phyloP scores from a whole-genome alignment of 2,888 invertebrate genomes.

The Aradus depressus region DNA sequence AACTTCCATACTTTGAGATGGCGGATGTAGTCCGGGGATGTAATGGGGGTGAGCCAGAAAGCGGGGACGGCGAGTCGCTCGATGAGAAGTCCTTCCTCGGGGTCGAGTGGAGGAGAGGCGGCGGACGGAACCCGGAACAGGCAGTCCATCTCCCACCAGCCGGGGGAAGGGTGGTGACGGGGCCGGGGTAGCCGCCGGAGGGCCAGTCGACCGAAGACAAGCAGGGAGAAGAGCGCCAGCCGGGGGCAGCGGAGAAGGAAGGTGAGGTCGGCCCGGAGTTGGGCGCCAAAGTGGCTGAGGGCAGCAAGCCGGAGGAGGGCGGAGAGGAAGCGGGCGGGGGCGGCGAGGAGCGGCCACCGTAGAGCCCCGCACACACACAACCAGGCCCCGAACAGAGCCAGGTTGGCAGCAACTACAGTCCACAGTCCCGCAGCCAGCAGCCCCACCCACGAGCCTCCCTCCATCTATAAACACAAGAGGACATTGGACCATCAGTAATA shows the following conservation, averaged over 20 bases:
- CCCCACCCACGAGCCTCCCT: slow-evolving; percentile 36
- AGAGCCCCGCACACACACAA: slow-evolving; percentile 38
- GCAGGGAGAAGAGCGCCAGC: slow-evolving; percentile 34
- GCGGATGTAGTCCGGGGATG: slow-evolving; percentile 40
- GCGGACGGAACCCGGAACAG: slow-evolving; percentile 34
- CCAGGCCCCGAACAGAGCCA: slow-evolving; percentile 38
- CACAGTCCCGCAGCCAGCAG: slow-evolving; percentile 35
- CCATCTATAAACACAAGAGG: slow-evolving; percentile 27
- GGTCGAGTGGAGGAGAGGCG: slow-evolving; percentile 27
- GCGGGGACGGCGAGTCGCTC: slow-evolving; percentile 39
- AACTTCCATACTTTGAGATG: slow-evolving; percentile 40
- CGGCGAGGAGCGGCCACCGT: slow-evolving; percentile 34
- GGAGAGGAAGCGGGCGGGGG: slow-evolving; percentile 3
- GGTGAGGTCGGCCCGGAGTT: slow-evolving; percentile 33
- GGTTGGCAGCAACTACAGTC: slow-evolving; percentile 39
- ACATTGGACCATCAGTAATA: too few relatives aligned
- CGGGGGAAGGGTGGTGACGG: not conserved
- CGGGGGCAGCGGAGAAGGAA: slow-evolving; percentile 29
- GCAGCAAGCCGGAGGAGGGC: slow-evolving; percentile 9
- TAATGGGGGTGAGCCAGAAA: slow-evolving; percentile 38
- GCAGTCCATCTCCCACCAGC: slow-evolving; percentile 38
- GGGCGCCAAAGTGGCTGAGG: slow-evolving; percentile 33
- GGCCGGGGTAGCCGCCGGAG: slow-evolving; percentile 23
- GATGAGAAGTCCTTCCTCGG: slow-evolving; percentile 37
- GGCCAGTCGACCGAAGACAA: slow-evolving; percentile 29